Percentiles rank a stretch among this genome's conserved stretches.
Conservation (phyloP, 1,140 invertebrate genomes). For the Drosophila bocqueti region DNA sequence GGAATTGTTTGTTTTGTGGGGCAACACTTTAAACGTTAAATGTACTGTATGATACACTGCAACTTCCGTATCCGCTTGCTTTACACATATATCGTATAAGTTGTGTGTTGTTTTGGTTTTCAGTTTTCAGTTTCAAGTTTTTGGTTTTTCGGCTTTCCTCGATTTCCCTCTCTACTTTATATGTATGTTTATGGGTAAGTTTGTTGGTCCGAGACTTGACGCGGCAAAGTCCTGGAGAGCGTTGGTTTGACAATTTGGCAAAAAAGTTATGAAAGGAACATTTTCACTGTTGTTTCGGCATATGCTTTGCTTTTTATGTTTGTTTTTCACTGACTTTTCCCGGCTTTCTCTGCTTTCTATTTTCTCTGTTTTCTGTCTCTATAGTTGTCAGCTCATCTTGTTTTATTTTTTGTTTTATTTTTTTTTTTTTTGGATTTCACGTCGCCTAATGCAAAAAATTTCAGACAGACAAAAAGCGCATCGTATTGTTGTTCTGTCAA, state of each 20-base stretch:
- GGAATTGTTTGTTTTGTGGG: not conserved
- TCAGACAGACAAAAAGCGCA: slow-evolving; percentile 74
- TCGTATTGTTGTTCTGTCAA: slow-evolving; percentile 70
- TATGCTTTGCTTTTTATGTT: slow-evolving; percentile 35
- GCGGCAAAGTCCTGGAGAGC: slow-evolving; percentile 75
- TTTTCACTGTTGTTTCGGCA: slow-evolving; percentile 69
- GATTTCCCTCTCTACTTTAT: slow-evolving; percentile 42
- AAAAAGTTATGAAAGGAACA: slow-evolving; percentile 83
- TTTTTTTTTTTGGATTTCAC: slow-evolving; percentile 27
- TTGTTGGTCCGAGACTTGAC: slow-evolving; percentile 71
- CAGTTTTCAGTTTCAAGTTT: slow-evolving; percentile 26
- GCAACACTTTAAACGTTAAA: slow-evolving; percentile 59
- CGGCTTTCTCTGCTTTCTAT: slow-evolving; percentile 16
- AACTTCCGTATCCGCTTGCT: slow-evolving; percentile 32
- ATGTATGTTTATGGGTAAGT: slow-evolving; percentile 45
- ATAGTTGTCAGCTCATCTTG: slow-evolving; percentile 29
- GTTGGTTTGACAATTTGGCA: slow-evolving; percentile 84
- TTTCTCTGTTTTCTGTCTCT: slow-evolving; percentile 12
- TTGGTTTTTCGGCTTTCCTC: slow-evolving; percentile 23
- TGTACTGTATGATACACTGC: slow-evolving; percentile 55
- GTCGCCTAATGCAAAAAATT: slow-evolving; percentile 73
- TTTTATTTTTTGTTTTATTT: slow-evolving; percentile 20
- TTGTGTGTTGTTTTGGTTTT: slow-evolving; percentile 48
- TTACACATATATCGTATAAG: slow-evolving; percentile 55
- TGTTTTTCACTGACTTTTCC: slow-evolving; percentile 39